These are phyloP conservation scores for Hiodon tergisus DNA, from an alignment of 2,113 vertebrate species.

Conservation along the genomic window DNA sequence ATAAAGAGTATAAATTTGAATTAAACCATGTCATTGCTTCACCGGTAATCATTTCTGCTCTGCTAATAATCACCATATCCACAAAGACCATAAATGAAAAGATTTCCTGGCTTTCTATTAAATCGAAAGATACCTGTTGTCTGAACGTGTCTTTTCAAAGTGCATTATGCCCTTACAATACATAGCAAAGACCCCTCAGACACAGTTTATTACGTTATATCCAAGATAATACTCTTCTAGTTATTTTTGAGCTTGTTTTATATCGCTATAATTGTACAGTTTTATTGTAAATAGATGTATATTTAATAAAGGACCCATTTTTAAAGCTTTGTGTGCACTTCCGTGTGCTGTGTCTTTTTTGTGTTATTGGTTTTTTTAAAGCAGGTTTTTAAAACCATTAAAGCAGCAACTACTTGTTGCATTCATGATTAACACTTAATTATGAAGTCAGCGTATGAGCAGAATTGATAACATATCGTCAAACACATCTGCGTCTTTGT, in stretches of 20 bases:
- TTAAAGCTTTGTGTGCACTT: slow-evolving; percentile 71
- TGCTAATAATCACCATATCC: neutral
- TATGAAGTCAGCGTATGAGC: neutral
- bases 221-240: slow-evolving; percentile 45
- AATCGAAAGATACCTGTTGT: slow-evolving; percentile 1
- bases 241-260: slow-evolving; percentile 61
- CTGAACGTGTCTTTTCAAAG: slow-evolving; percentile 21
- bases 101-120: neutral
- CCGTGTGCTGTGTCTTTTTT: slow-evolving; percentile 39
- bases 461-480: neutral
- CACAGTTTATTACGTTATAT: slow-evolving; percentile 55
- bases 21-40: neutral
- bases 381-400: neutral
- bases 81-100: slow-evolving; percentile 7
- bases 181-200: slow-evolving; percentile 18
- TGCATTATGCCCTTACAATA: slow-evolving; percentile 24
- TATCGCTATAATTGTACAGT: slow-evolving; percentile 75
- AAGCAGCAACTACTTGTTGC: neutral
- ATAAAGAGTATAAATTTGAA: neutral
- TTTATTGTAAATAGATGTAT: slow-evolving; percentile 78
- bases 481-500: neutral
- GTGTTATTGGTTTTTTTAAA: neutral
- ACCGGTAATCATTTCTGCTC: neutral
- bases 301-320: slow-evolving; percentile 79
- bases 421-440: too few species aligned